phyloP scores from a whole-genome alignment of 2,797 vertebrate genomes.

The Mus caroli region DNA sequence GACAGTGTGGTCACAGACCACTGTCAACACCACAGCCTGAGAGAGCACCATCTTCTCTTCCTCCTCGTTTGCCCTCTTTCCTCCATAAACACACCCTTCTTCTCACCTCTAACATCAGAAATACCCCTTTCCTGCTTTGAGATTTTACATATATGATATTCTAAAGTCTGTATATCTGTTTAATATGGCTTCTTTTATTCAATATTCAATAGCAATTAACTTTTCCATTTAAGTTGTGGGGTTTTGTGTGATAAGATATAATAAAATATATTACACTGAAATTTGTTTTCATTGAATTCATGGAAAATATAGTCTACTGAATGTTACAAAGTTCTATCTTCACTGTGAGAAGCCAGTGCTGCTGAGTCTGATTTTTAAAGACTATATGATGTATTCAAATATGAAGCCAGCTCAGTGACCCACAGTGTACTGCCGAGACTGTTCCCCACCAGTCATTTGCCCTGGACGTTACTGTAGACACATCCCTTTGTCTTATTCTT shows the following conservation, averaged over 20 bases:
- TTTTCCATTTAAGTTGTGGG: conserved; percentile 34
- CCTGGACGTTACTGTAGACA: conserved; percentile 8
- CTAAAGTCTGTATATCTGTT: not conserved
- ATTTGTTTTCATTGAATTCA: conserved; percentile 35
- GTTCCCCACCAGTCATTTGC: not conserved
- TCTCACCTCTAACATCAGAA: not conserved
- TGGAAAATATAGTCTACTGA: conserved; percentile 3
- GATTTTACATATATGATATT: not conserved
- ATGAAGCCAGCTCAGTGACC: not conserved
- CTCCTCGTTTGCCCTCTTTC: not conserved
- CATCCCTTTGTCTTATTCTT: not conserved
- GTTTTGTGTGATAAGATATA: not conserved
- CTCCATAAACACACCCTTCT: not conserved
- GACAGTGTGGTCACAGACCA: not conserved
- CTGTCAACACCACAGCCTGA: not conserved
- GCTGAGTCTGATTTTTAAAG: conserved; percentile 1
- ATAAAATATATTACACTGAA: not conserved
- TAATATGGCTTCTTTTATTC: not conserved
- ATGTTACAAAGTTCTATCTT: not conserved
- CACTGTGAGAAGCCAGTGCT: not conserved
- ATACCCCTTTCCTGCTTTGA: not conserved
- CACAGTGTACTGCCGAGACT: not conserved
- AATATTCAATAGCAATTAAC: not conserved
- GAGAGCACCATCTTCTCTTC: not conserved
- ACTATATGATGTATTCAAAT: not conserved